Conservation (phyloP, 2,113 vertebrate species). For the Pachycephala philippinensis region DNA sequence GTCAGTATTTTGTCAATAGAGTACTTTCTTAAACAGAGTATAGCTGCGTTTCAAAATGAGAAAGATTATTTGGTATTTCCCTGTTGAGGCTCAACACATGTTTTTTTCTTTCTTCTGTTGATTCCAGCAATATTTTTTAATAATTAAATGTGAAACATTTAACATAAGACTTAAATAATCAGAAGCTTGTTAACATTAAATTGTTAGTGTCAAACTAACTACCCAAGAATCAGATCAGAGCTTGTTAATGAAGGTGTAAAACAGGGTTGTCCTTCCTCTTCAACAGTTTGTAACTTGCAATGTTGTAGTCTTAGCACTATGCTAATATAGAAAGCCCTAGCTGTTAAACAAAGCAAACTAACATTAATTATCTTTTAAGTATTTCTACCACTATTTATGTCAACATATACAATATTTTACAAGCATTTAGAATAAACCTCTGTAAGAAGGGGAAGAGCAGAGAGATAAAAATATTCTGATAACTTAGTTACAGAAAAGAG, state of each 20-base stretch:
- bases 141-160: background rate
- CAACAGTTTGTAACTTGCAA: background rate
- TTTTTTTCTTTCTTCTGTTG: background rate
- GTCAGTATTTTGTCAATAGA: background rate
- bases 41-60: background rate
- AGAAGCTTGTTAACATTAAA: background rate
- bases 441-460: background rate
- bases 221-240: background rate
- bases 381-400: background rate
- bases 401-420: background rate
- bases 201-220: background rate
- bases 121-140: background rate
- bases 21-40: background rate
- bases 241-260: background rate
- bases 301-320: background rate
- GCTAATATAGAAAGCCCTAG: background rate
- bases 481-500: background rate
- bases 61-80: background rate
- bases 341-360: background rate
- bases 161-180: background rate
- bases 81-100: background rate
- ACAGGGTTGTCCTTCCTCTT: background rate
- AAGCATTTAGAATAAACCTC: background rate
- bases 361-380: background rate
- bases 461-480: background rate